Conservation (phyloP, 30 jellyfish, hydroid and myxozoan species). For the Hydractinia echinata region DNA sequence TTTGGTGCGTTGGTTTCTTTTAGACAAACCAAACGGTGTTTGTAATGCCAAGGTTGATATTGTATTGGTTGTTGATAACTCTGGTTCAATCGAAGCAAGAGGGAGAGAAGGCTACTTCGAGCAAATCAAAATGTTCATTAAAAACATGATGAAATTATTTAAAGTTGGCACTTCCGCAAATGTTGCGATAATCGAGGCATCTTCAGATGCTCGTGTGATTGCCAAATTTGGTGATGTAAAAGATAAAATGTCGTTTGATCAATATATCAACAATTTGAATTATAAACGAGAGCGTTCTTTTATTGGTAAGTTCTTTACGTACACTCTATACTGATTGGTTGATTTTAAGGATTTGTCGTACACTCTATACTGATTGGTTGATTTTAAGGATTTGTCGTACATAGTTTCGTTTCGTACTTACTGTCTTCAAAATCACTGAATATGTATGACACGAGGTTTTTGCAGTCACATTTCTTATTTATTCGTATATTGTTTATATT, state of each 20-base stretch:
- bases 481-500: too few relatives aligned
- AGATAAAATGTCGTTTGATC: slow-evolving; percentile 51
- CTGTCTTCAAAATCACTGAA: too few relatives aligned
- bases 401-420: neutral
- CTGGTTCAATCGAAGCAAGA: slow-evolving; percentile 90
- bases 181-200: slow-evolving; percentile 83
- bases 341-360: slow-evolving; percentile 13
- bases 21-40: slow-evolving; percentile 13
- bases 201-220: slow-evolving; percentile 68
- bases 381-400: slow-evolving; percentile 10
- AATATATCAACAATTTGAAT: slow-evolving; percentile 50
- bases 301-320: slow-evolving; percentile 42
- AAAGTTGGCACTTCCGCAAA: slow-evolving; percentile 64
- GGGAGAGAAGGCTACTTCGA: slow-evolving; percentile 76
- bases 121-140: slow-evolving; percentile 65
- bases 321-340: neutral
- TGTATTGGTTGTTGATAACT: slow-evolving; percentile 71
- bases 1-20: neutral
- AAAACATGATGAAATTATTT: slow-evolving; percentile 53
- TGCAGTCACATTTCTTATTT: too few relatives aligned
- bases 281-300: slow-evolving; percentile 75
- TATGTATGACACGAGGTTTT: too few relatives aligned
- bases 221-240: slow-evolving; percentile 67
- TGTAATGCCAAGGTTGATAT: slow-evolving; percentile 68
- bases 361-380: neutral